phyloP scores from a whole-genome alignment of 2,797 vertebrate species.

The Schizothorax lantsangensis region DNA sequence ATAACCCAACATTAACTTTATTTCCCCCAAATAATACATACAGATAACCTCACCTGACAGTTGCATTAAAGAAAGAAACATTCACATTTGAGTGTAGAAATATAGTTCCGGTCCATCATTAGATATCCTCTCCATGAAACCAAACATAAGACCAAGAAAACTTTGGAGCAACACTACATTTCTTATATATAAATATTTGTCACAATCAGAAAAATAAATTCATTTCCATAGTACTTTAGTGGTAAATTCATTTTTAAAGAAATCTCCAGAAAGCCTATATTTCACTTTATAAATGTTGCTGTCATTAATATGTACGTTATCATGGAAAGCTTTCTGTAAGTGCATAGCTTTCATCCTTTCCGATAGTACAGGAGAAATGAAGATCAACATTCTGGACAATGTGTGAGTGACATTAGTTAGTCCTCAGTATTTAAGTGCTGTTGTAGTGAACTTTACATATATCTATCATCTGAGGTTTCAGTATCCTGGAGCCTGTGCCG shows the following conservation, averaged over 20 bases:
- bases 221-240: constrained; percentile 64
- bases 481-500: neutral
- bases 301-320: constrained; percentile 44
- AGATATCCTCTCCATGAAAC: constrained; percentile 73
- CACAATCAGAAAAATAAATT: constrained; percentile 69
- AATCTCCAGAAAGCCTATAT: constrained; percentile 55
- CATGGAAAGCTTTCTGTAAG: constrained; percentile 55
- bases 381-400: constrained; percentile 43
- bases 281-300: constrained; percentile 36
- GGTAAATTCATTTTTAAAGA: constrained; percentile 63
- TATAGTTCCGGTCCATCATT: constrained; percentile 70
- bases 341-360: constrained; percentile 67
- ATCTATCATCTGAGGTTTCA: constrained; percentile 3
- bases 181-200: constrained; percentile 58
- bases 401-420: constrained; percentile 38
- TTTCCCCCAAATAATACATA: constrained; percentile 75
- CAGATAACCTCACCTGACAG: constrained; percentile 78
- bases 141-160: constrained; percentile 68
- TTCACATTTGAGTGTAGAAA: constrained; percentile 71
- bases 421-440: constrained; percentile 59
- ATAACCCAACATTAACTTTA: constrained; percentile 70
- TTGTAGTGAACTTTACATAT: constrained; percentile 49
- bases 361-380: constrained; percentile 46
- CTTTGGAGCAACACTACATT: constrained; percentile 57
- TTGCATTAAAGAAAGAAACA: constrained; percentile 80